Evolutionary conservation across 92 coral and sea anemone species (phyloP), one percentile per base, ranked within the genome.

Genomic region (Blastomussa wellsi): DNA sequence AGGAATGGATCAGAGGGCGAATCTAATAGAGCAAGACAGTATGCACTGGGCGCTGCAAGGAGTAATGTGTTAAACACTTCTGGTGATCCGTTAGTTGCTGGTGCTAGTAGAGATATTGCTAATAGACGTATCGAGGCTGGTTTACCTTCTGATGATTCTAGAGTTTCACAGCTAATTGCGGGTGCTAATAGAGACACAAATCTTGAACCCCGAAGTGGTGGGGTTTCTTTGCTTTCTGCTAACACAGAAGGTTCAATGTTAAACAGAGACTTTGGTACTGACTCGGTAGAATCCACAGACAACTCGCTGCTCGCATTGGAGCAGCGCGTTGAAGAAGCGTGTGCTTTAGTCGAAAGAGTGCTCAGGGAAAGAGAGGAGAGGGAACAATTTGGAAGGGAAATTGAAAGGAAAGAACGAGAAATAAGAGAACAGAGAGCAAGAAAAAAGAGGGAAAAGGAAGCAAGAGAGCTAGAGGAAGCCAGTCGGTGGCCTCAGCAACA

Each of bases 251-350:
- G 31, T 41, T 72, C 77, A 22, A 28, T 72, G 55, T 41, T 76
- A 20, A 76, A 76, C 66, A 53, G 64, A 33, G 80, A 76, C 29
- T 76, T 76, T 76, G 80, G 65, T 16, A 48, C 71, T 33, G 32
- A n/a, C 14, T 57, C 71, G 4, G 51, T 62, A 1, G 72, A 57
- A 51, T 57, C 72, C 72, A 36, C 78, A 4, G 79, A 82, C 66
- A 39, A 47, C 72, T 70, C 86, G 1, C 78, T 49, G 33, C 64
- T 36, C 60, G 68, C 75, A 5, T 41, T 86, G 10, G 79, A 79
- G 42, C 49, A 60, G 16, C 84, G 83, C 29, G 89, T 85, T n/a
- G 89, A 68, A 22, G 76, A 86, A 29, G 89, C 89, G 28, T 86
- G 85, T 72, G 80, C 89, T 5, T 32, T 71, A 38, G 79, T 86